Conservation (phyloP, 2,113 vertebrate species). For the Silurus meridionalis region DNA sequence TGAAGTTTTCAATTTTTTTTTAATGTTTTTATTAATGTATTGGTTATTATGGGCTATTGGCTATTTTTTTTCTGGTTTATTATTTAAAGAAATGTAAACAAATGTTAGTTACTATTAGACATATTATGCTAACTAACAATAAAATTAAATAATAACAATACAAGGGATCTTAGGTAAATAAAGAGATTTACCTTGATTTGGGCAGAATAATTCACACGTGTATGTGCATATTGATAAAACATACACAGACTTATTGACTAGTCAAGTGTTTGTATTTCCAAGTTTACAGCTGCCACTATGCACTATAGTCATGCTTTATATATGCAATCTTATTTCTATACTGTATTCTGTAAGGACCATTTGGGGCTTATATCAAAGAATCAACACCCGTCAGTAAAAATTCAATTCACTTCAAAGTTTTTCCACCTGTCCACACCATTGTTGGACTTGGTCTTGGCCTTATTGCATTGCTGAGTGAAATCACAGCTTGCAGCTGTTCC, state of each 20-base stretch:
- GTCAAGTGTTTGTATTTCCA: background rate
- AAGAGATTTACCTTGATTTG: background rate
- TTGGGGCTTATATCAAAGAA: background rate
- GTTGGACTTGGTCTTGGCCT: background rate
- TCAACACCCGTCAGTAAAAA: background rate
- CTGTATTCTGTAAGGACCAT: background rate
- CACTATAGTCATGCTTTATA: background rate
- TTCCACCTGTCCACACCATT: constrained; percentile 21
- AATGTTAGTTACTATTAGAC: background rate
- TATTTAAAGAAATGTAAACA: background rate
- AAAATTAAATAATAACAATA: no score
- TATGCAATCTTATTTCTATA: background rate
- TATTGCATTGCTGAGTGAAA: constrained; percentile 2
- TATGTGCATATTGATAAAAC: background rate
- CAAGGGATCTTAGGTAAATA: no score
- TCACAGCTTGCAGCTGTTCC: constrained; percentile 9
- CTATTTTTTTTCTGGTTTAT: background rate
- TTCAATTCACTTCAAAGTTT: background rate
- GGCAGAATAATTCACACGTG: background rate
- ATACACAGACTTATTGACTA: background rate
- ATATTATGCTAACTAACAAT: no score
- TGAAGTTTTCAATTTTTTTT: background rate
- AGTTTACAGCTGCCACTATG: background rate
- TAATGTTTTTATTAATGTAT: background rate
- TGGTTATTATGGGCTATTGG: background rate